Percentiles rank a stretch among this genome's conserved stretches.
Evolutionary conservation across 2,888 invertebrate species (phyloP).

Genomic region (Drosophila silvestris): DNA sequence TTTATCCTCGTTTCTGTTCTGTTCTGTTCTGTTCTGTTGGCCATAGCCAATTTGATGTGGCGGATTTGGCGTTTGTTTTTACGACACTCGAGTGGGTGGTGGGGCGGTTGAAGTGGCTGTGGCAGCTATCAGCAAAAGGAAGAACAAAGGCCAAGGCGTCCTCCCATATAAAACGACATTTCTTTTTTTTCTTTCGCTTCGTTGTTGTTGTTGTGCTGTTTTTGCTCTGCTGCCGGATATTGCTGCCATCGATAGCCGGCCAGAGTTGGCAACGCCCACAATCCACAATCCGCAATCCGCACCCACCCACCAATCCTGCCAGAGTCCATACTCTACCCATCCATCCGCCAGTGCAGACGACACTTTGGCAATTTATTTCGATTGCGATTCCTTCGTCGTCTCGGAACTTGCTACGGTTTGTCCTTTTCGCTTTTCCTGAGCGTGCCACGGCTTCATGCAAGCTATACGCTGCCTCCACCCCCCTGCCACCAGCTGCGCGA

Average conservation of each 20-base stretch:
- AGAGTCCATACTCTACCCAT: slow-evolving; percentile 9
- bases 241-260: slow-evolving; percentile 76
- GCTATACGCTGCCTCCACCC: neutral
- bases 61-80: slow-evolving; percentile 78
- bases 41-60: slow-evolving; percentile 71
- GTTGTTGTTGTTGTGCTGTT: slow-evolving; percentile 3
- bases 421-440: slow-evolving; percentile 28
- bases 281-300: neutral
- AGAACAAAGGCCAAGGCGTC: slow-evolving; percentile 41
- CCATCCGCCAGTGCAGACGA: slow-evolving; percentile 53
- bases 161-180: slow-evolving; percentile 70
- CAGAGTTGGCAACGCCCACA: slow-evolving; percentile 43
- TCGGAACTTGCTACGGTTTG: slow-evolving; percentile 53
- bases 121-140: neutral
- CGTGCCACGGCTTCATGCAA: neutral
- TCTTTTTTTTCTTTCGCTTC: slow-evolving; percentile 25
- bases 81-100: slow-evolving; percentile 51
- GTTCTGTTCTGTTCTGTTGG: slow-evolving; percentile 33
- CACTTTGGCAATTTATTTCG: slow-evolving; percentile 79
- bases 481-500: slow-evolving; percentile 33
- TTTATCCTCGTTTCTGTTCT: slow-evolving; percentile 34
- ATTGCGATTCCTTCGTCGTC: slow-evolving; percentile 58
- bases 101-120: neutral
- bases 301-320: neutral
- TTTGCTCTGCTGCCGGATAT: slow-evolving; percentile 60